These are phyloP conservation scores for Hypomesus transpacificus DNA, from an alignment of 2,113 vertebrate species.

Conservation along the genomic window DNA sequence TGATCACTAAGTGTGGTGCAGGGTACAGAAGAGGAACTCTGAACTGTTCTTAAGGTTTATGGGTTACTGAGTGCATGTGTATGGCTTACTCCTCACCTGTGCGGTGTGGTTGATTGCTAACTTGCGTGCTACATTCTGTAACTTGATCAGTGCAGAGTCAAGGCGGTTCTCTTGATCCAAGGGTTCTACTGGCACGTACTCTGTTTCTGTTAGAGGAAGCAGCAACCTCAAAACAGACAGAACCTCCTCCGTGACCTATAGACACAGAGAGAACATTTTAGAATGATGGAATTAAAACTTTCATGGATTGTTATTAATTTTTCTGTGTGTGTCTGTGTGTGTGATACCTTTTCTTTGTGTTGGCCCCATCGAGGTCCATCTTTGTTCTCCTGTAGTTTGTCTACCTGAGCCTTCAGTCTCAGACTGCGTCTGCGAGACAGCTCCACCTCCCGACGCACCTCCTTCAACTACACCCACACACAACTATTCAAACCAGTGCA, in stretches of 20 bases:
- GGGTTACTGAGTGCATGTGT: neutral
- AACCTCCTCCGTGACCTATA: conserved; percentile 70
- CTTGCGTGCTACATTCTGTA: conserved; percentile 60
- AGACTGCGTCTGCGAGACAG: conserved; percentile 66
- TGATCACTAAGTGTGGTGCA: conserved; percentile 11
- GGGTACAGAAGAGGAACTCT: neutral
- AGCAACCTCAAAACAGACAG: conserved; percentile 67
- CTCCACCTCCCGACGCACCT: conserved; percentile 71
- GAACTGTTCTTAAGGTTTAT: too few relatives aligned
- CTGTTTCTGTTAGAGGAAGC: conserved; percentile 52
- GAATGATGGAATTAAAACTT: neutral
- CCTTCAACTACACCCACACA: conserved; percentile 59
- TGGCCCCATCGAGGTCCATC: conserved; percentile 62
- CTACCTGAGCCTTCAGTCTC: conserved; percentile 72
- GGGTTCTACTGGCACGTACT: neutral
- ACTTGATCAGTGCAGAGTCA: conserved; percentile 55
- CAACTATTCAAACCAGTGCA: neutral
- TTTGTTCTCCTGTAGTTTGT: conserved; percentile 68
- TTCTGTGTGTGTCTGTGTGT: neutral
- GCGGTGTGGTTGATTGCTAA: conserved; percentile 60
- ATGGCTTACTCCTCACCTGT: conserved; percentile 44
- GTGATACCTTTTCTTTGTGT: conserved; percentile 61
- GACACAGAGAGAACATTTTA: neutral
- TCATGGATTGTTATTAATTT: neutral
- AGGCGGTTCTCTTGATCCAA: conserved; percentile 30